Percentiles rank a stretch among this genome's conserved stretches.
phyloP scores from a whole-genome alignment of 2,888 invertebrate species.

The Meiosimyza decipiens region DNA sequence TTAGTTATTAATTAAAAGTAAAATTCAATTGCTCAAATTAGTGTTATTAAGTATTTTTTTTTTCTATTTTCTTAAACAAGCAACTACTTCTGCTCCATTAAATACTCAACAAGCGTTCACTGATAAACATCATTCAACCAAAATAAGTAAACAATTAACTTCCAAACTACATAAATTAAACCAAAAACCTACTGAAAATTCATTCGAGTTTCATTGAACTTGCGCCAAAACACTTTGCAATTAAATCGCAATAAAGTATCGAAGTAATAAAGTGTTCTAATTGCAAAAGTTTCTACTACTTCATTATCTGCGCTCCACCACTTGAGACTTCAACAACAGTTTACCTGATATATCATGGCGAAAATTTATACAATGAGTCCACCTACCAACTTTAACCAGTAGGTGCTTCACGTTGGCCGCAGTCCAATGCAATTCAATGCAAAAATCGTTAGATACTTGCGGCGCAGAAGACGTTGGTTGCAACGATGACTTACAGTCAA shows the following conservation, averaged over 20 bases:
- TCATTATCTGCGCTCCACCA: constrained; percentile 17
- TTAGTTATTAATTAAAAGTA: neutral
- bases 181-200: constrained; percentile 17
- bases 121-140: neutral
- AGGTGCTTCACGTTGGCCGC: too few species aligned
- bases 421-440: too few species aligned
- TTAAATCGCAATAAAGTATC: neutral
- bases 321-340: too few species aligned
- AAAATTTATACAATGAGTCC: too few species aligned
- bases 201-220: constrained; percentile 36
- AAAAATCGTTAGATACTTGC: too few species aligned
- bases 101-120: neutral
- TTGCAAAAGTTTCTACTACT: constrained; percentile 40
- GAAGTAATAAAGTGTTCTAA: constrained; percentile 36
- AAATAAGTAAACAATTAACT: neutral
- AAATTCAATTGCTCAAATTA: too few species aligned
- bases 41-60: too few species aligned
- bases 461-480: too few species aligned
- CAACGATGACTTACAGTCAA: too few species aligned
- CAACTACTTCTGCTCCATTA: neutral
- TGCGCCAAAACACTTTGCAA: constrained; percentile 11
- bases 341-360: too few species aligned
- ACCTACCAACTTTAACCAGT: too few species aligned
- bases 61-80: too few species aligned
- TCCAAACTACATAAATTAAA: neutral